A percentile compares a stretch with the other conserved stretches of the same genome.
phyloP scores from a whole-genome alignment of 2,888 invertebrate species.

The Polylopha cassiicola region DNA sequence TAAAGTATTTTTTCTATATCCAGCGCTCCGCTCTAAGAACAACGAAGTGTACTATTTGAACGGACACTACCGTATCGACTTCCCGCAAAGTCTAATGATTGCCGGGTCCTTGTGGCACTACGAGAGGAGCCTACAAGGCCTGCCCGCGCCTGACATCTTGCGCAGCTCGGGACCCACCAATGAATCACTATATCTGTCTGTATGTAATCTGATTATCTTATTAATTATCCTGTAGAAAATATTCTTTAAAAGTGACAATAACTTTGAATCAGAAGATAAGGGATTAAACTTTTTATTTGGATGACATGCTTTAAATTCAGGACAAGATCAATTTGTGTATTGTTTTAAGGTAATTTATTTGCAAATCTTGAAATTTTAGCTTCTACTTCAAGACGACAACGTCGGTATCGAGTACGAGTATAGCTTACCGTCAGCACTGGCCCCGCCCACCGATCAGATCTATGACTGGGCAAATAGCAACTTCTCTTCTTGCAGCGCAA shows the following conservation, averaged over 20 bases:
- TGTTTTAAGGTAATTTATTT: no score
- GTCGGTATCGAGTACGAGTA: conserved; percentile 94
- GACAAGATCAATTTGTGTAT: no score
- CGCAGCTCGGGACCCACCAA: conserved; percentile 91
- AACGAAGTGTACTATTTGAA: conserved; percentile 93
- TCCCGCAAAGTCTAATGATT: conserved; percentile 86
- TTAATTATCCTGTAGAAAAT: no score
- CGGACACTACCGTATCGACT: conserved; percentile 96
- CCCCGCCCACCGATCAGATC: conserved; percentile 81
- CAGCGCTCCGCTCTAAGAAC: conserved; percentile 88
- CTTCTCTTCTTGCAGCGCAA: conserved; percentile 88
- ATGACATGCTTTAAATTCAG: no score
- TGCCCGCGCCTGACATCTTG: conserved; percentile 90
- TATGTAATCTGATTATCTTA: no score
- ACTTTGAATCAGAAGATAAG: no score
- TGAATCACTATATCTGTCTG: conserved; percentile 92
- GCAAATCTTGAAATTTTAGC: conserved; percentile 60
- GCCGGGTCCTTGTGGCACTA: conserved; percentile 93
- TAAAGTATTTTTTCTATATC: conserved; percentile 27
- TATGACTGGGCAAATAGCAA: conserved; percentile 89
- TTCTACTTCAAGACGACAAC: conserved; percentile 87
- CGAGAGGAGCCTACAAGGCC: conserved; percentile 87
- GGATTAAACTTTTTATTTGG: no score
- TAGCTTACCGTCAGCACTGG: conserved; percentile 86
- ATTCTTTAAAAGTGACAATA: no score